Evolutionary conservation across 2,113 vertebrate species (phyloP).

Genomic region (Gavialis gangeticus): DNA sequence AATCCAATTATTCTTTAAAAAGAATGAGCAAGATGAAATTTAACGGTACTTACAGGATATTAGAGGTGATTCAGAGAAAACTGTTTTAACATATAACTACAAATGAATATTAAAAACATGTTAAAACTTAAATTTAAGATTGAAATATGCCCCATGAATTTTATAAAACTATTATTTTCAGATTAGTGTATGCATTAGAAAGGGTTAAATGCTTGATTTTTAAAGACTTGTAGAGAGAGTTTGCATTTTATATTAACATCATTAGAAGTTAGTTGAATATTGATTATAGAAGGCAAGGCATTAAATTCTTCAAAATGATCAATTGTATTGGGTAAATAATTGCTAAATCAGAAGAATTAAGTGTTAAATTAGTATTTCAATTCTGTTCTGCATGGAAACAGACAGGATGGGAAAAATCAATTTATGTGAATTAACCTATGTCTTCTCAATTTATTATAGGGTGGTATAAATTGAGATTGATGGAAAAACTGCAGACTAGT

Average conservation of each 20-base stretch:
- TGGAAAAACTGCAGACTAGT: conserved; percentile 43
- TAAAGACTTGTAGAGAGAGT: neutral
- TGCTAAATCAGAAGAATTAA: conserved; percentile 61
- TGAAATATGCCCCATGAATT: neutral
- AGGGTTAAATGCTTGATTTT: neutral
- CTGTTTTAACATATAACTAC: neutral
- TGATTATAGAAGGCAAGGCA: conserved; percentile 15
- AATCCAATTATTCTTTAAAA: neutral
- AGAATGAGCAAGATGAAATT: neutral
- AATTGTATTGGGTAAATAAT: conserved; percentile 28
- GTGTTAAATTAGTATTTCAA: conserved; percentile 56
- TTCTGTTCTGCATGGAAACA: conserved; percentile 45
- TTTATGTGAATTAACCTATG: conserved; percentile 62
- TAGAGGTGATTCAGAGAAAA: neutral
- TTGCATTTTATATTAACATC: neutral
- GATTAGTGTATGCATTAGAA: neutral
- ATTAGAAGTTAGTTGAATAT: conserved; percentile 7
- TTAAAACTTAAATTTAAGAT: neutral
- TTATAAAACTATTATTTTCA: neutral
- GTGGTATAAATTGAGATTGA: conserved; percentile 63
- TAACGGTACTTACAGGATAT: neutral
- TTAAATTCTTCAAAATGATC: conserved; percentile 42
- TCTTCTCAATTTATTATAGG: conserved; percentile 53
- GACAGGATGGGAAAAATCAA: conserved; percentile 14
- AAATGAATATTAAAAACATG: neutral